A percentile compares a stretch with the other conserved stretches of the same genome.
Evolutionary conservation across 2,888 invertebrate species (phyloP).

Genomic region (Volucella bombylans): DNA sequence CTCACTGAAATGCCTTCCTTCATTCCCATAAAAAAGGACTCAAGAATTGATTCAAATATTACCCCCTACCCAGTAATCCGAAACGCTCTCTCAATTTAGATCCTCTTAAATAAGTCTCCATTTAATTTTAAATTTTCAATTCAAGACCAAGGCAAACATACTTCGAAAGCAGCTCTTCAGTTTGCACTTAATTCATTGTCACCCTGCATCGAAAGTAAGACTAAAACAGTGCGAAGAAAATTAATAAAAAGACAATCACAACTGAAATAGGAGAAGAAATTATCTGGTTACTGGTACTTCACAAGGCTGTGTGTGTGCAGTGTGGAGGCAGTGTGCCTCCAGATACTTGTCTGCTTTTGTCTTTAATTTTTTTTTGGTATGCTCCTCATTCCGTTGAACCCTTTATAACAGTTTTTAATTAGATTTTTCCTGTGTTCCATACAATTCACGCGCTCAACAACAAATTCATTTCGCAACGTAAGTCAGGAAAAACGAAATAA

Average conservation of each 20-base stretch:
- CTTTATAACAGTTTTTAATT: conserved; percentile 51
- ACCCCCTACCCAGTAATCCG: too few species aligned
- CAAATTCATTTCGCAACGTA: conserved; percentile 42
- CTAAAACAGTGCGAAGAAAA: neutral
- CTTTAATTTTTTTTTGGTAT: neutral
- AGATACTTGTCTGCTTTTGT: neutral
- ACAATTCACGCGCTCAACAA: conserved; percentile 40
- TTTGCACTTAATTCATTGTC: conserved; percentile 1
- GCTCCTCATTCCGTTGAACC: neutral
- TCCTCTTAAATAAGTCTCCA: too few species aligned
- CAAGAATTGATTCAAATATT: too few species aligned
- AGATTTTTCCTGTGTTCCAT: conserved; percentile 57
- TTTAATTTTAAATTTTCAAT: neutral
- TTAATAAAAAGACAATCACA: conserved; percentile 7
- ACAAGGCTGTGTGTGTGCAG: conserved; percentile 17
- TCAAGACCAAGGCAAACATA: neutral
- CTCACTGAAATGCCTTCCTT: too few species aligned
- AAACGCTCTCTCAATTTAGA: too few species aligned
- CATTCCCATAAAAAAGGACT: too few species aligned
- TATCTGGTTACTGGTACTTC: conserved; percentile 25
- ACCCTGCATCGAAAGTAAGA: conserved; percentile 6
- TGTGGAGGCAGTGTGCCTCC: conserved; percentile 13
- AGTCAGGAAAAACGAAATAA: conserved; percentile 57
- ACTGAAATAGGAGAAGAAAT: conserved; percentile 27
- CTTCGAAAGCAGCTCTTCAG: neutral